These are phyloP conservation scores for Formica exsecta DNA, from an alignment of 1,140 invertebrate species.

Conservation along the genomic window DNA sequence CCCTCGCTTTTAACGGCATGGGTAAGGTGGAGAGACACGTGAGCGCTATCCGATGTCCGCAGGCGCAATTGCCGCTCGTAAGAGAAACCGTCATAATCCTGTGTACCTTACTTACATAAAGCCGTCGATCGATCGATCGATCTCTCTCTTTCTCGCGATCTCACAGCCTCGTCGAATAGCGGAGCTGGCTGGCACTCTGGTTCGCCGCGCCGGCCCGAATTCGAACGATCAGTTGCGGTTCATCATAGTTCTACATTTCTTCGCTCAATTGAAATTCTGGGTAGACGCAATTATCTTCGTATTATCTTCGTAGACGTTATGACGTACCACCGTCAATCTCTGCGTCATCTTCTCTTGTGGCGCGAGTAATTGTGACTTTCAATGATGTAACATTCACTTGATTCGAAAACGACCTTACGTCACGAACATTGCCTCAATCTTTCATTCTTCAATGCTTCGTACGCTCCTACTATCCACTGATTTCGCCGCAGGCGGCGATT, in stretches of 20 bases:
- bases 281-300: constrained; percentile 16
- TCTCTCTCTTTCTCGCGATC: constrained; percentile 76
- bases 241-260: not conserved
- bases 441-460: constrained; percentile 24
- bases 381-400: not conserved
- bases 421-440: not conserved
- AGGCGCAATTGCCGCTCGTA: constrained; percentile 68
- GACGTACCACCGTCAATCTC: not conserved
- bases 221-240: not conserved
- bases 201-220: not conserved
- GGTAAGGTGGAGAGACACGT: constrained; percentile 77
- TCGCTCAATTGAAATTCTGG: not conserved
- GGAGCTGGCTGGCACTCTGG: constrained; percentile 34
- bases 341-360: not conserved
- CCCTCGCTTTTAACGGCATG: constrained; percentile 73
- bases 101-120: constrained; percentile 60
- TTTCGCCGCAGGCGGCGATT: not conserved
- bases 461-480: not conserved
- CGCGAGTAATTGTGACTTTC: not conserved
- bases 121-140: constrained; percentile 76
- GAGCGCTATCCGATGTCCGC: constrained; percentile 76
- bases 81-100: constrained; percentile 47
- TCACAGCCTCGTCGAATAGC: not conserved
- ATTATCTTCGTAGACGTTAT: not conserved
- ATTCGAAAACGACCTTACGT: not conserved